Base-by-base conservation (phyloP, 2,113 vertebrate species). In the Aspiorhynchus laticeps region DNA sequence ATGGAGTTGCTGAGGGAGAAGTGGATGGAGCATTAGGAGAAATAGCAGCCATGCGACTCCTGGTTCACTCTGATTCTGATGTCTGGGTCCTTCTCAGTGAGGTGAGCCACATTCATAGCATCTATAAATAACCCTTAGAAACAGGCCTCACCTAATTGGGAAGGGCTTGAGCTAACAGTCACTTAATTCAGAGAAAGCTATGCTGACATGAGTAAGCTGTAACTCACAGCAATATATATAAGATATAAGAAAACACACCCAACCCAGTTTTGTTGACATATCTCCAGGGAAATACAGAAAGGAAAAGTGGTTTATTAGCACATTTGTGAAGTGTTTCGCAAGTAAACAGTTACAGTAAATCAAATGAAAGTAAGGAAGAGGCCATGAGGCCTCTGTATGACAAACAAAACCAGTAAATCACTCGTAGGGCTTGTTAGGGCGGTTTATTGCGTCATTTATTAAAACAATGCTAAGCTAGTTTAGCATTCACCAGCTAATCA, bases 31-130 rank as follows among this genome's bases (percentile, higher is more conserved):
- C 36, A 0, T 73, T 97, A 71, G 95, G 94, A 85, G 94, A 92
- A 43, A 89, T 97, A 76, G 85, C 93, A 8, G 96, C 96, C 11
- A 78, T 97, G 31, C 94, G 96, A 33, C 93, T 97, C 28, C 78
- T 93, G n/a, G 83, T 97, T 85, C 92, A 91, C 7, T 90, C 94
- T 0, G 86, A 94, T 84, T 96, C 96, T 5, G 87, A 95, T 0
- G 92, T 95, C 36, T 97, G 96, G 97, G 94, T 91, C 79, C 88
- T 96, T 43, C 89, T 97, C 31, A 96, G 94, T 83, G 96, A 97
- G 95, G 96, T 97, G 91, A 93, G 84, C 6, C 12, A 74, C 17
- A 67, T 11, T 31, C 8, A 31, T 65, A 12, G 38, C 14, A 77
- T 21, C 2, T 31, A 46, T 31, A 51, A 36, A 51, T 26, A 48